phyloP scores from a whole-genome alignment of 2,113 vertebrate genomes.

The Rhizomys pruinosus region DNA sequence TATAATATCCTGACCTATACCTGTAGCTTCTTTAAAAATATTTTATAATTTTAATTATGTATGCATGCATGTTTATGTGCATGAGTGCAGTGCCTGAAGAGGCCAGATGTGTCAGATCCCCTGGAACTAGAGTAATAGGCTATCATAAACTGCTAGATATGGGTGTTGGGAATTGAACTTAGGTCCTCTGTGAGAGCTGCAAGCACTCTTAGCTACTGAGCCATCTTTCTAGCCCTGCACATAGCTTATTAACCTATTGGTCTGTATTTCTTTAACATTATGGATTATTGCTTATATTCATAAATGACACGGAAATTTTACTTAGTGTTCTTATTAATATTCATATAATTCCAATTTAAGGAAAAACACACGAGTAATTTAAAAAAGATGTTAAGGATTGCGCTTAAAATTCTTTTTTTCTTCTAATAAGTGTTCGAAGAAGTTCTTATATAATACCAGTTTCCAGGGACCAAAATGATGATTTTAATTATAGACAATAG shows the following conservation, averaged over 20 bases:
- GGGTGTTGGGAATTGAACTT: background rate
- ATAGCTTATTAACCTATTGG: background rate
- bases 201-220: background rate
- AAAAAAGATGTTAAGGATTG: constrained; percentile 35
- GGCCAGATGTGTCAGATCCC: background rate
- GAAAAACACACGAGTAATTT: constrained; percentile 42
- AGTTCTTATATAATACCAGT: background rate
- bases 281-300: constrained; percentile 22
- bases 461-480: constrained; percentile 51
- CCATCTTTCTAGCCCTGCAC: background rate
- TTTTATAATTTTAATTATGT: background rate
- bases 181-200: background rate
- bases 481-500: constrained; percentile 57
- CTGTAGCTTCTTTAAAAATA: background rate
- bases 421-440: constrained; percentile 25
- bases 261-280: constrained; percentile 2
- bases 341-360: background rate
- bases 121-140: background rate
- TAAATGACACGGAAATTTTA: constrained; percentile 10
- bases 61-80: too few relatives aligned
- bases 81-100: background rate
- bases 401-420: constrained; percentile 42
- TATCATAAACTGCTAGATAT: background rate
- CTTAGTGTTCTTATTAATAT: constrained; percentile 40
- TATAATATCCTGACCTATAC: background rate